Evolutionary conservation across 2,797 vertebrate species (phyloP).

Genomic region (Crax fasciolata): DNA sequence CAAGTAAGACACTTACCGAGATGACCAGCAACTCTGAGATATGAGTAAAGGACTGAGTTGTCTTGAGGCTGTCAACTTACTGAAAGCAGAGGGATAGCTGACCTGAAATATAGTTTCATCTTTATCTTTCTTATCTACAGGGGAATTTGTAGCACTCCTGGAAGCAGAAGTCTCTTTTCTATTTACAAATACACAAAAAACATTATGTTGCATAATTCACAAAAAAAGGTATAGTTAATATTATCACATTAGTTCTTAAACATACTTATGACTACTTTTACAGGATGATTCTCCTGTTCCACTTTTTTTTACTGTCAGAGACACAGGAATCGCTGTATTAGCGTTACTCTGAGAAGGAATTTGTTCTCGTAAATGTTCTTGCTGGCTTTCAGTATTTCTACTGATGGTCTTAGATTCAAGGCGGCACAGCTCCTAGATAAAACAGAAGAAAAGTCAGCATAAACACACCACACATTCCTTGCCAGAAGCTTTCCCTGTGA

Average conservation of each 20-base stretch:
- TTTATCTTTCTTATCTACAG: conserved; percentile 85
- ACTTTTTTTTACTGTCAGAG: conserved; percentile 73
- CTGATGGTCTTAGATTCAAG: conserved; percentile 85
- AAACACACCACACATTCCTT: background rate
- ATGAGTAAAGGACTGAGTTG: conserved; percentile 89
- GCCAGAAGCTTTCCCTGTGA: background rate
- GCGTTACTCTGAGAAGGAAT: conserved; percentile 79
- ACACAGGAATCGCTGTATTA: conserved; percentile 58
- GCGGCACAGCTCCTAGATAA: conserved; percentile 86
- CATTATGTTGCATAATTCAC: background rate
- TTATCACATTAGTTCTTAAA: background rate
- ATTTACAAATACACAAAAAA: background rate
- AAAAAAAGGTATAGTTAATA: rapidly evolving
- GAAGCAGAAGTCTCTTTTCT: conserved; percentile 86
- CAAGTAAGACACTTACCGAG: conserved; percentile 86
- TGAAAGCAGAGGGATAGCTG: conserved; percentile 97
- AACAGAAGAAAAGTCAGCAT: background rate
- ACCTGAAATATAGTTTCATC: conserved; percentile 89
- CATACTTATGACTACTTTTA: conserved; percentile 83
- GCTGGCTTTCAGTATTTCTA: conserved; percentile 76
- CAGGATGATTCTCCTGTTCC: conserved; percentile 83
- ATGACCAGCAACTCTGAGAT: conserved; percentile 92
- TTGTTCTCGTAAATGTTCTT: conserved; percentile 80
- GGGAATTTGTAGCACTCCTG: conserved; percentile 84
- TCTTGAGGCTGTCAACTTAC: conserved; percentile 90